phyloP scores from a whole-genome alignment of 1,140 invertebrate genomes.

The Magallana angulata region DNA sequence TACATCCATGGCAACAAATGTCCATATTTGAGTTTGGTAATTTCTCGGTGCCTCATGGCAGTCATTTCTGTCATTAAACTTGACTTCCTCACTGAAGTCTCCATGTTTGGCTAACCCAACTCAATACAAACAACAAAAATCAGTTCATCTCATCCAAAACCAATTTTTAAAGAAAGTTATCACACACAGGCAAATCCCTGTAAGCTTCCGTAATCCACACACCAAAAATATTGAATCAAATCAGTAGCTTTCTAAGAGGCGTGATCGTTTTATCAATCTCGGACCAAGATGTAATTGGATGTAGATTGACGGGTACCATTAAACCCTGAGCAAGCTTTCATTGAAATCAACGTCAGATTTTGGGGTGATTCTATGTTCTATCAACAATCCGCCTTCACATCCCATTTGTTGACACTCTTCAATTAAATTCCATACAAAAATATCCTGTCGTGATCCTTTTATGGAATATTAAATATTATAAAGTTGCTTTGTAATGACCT shows the following conservation, averaged over 20 bases:
- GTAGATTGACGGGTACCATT: neutral
- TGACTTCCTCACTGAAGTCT: neutral
- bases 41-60: neutral
- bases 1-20: slow-evolving; percentile 40
- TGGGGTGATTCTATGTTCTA: neutral
- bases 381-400: neutral
- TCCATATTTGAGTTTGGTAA: neutral
- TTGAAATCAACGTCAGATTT: slow-evolving; percentile 13
- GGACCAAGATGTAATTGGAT: neutral
- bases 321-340: neutral
- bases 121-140: neutral
- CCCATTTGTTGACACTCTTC: neutral
- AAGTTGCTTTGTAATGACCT: slow-evolving; percentile 1
- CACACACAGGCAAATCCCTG: neutral
- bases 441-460: neutral
- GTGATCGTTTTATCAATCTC: neutral
- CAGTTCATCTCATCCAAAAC: neutral
- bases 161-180: neutral
- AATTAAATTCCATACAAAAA: slow-evolving; percentile 7
- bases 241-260: neutral
- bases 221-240: slow-evolving; percentile 6
- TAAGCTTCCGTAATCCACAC: neutral
- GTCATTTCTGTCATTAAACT: neutral
- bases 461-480: neutral
- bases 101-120: neutral